A percentile compares a stretch with the other conserved stretches of the same genome.
Evolutionary conservation across 2,888 invertebrate genomes (phyloP).

Genomic region (Apocheima hispidaria): DNA sequence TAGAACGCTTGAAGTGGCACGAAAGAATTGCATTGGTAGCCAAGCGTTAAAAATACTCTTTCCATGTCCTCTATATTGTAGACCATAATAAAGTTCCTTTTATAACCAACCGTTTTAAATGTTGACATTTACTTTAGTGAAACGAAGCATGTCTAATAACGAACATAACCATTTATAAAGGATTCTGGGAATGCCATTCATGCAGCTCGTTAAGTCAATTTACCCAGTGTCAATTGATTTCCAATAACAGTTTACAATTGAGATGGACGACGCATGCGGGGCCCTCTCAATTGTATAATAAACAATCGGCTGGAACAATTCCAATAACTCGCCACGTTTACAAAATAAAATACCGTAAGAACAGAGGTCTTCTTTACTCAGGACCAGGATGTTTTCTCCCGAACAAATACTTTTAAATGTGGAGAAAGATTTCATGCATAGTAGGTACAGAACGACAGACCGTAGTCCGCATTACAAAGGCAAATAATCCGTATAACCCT

Average conservation of each 20-base stretch:
- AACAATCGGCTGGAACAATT: slow-evolving; percentile 71
- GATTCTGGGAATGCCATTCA: slow-evolving; percentile 57
- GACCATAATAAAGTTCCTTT: too few species aligned
- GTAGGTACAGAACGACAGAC: slow-evolving; percentile 40
- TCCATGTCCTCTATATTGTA: background rate
- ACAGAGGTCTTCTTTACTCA: slow-evolving; percentile 60
- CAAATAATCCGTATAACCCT: slow-evolving; percentile 54
- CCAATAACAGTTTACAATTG: slow-evolving; percentile 83
- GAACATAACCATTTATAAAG: background rate
- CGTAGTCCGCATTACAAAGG: slow-evolving; percentile 45
- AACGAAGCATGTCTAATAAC: background rate
- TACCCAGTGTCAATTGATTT: slow-evolving; percentile 80
- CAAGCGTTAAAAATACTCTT: slow-evolving; percentile 6
- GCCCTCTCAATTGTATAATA: slow-evolving; percentile 76
- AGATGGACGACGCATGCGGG: slow-evolving; percentile 79
- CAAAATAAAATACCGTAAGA: slow-evolving; percentile 64
- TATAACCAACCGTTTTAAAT: background rate
- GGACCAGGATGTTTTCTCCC: slow-evolving; percentile 54
- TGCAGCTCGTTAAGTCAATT: slow-evolving; percentile 67
- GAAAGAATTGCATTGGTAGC: background rate
- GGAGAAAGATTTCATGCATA: slow-evolving; percentile 50
- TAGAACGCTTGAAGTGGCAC: slow-evolving; percentile 30
- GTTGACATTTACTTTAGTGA: background rate
- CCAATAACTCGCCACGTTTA: slow-evolving; percentile 61
- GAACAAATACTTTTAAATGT: slow-evolving; percentile 44